Percentiles rank a stretch among this genome's conserved stretches.
Evolutionary conservation across 2,797 vertebrate genomes (phyloP).

Genomic region (Picus viridis): DNA sequence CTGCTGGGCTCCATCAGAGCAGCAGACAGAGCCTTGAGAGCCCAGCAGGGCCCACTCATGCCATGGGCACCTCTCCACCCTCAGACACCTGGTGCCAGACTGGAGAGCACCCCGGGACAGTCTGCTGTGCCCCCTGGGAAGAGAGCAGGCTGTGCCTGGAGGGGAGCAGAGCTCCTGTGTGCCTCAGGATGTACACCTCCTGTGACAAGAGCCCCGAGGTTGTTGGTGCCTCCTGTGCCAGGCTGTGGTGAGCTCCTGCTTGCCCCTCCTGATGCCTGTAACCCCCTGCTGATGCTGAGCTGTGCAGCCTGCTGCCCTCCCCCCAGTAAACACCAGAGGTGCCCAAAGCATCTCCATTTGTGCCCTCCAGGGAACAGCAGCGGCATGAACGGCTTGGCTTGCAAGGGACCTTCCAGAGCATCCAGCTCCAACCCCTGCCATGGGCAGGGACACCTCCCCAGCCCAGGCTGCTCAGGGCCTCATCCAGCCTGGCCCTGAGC

Average conservation of each 20-base stretch:
- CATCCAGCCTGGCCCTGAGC: too few species aligned
- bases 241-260: neutral
- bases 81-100: neutral
- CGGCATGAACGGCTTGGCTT: too few species aligned
- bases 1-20: neutral
- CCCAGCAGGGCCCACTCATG: neutral
- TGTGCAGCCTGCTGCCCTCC: conserved; percentile 1
- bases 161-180: conserved; percentile 76
- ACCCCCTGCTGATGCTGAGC: neutral
- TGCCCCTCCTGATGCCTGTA: neutral
- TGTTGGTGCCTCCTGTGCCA: conserved; percentile 74
- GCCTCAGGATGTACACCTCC: conserved; percentile 84
- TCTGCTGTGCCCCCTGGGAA: neutral
- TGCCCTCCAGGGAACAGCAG: neutral
- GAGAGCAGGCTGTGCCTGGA: conserved; percentile 46
- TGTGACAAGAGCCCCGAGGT: conserved; percentile 72
- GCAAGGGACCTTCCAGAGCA: too few species aligned
- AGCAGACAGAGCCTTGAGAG: neutral
- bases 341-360: neutral
- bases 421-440: too few species aligned
- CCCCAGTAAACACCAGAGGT: conserved; percentile 15
- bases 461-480: too few species aligned
- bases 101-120: neutral
- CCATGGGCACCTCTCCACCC: neutral
- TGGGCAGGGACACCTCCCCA: too few species aligned